A percentile compares a stretch with the other conserved stretches of the same genome.
Evolutionary conservation across 2,113 vertebrate genomes (phyloP).

Genomic region (cattle (Bos taurus)): DNA sequence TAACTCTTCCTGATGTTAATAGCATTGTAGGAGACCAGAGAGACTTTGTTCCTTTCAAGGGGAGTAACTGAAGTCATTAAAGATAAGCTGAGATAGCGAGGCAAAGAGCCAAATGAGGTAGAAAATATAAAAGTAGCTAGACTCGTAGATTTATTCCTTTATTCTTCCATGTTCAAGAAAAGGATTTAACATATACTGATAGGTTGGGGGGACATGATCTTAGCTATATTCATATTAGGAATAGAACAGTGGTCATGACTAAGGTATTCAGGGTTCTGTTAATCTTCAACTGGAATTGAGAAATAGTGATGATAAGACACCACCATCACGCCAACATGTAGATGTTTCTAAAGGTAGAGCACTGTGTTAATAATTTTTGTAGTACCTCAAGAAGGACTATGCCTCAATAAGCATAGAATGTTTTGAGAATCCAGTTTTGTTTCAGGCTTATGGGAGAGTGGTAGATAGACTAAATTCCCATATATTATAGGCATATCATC

Average conservation of each 20-base stretch:
- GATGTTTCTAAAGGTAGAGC: not conserved
- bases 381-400: not conserved
- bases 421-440: not conserved
- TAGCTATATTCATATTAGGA: not conserved
- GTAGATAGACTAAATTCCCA: not conserved
- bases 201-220: not conserved
- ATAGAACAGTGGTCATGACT: not conserved
- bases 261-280: not conserved
- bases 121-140: not conserved
- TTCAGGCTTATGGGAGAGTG: not conserved
- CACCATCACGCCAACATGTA: not conserved
- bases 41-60: not conserved
- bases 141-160: not conserved
- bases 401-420: not conserved
- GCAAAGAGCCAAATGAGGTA: not conserved
- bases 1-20: not conserved
- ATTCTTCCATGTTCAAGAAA: not conserved
- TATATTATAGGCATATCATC: not conserved
- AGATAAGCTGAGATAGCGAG: not conserved
- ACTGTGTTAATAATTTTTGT: not conserved
- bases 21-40: not conserved
- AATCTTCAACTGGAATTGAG: not conserved
- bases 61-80: not conserved
- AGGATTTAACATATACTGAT: not conserved
- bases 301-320: not conserved